Base-by-base conservation (phyloP, 2,888 invertebrate species). In the Limenitis camilla region DNA sequence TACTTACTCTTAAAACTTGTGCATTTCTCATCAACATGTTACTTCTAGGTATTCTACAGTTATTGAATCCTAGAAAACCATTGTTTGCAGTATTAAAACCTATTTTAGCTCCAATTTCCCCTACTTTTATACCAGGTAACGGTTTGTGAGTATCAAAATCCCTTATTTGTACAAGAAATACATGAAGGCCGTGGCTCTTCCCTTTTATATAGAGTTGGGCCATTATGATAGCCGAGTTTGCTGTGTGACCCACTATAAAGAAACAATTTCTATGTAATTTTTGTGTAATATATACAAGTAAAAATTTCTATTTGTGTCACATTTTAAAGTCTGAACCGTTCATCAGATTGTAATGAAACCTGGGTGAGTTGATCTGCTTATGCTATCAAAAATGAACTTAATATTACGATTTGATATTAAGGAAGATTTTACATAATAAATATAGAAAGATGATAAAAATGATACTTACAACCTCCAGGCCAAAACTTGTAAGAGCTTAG, bases 401-500 rank as follows among this genome's bases (percentile, higher is more conserved):
- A n/a, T n/a, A n/a, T n/a, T n/a, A n/a, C n/a, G n/a, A n/a, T n/a
- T n/a, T n/a, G n/a, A n/a, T n/a, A n/a, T n/a, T n/a, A n/a, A n/a
- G n/a, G n/a, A n/a, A n/a, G n/a, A n/a, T n/a, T n/a, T n/a, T n/a
- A n/a, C n/a, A n/a, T n/a, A 33, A 39, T 47, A 28, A 9, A 31
- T 10, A 36, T 32, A 9, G 1, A 19, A 45, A 7, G 6, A 31
- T 7, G 32, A 35, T 39, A n/a, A 29, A 36, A 27, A n/a, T 10
- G 6, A 32, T 53, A 91, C 94, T 91, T 85, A 96, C 96, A 89
- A 71, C 95, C 94, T 38, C 97, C 98, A 11, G 97, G 97, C 98
- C 97, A 98, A 97, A 97, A 98, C 83, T 98, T 98, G 71, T 94
- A 94, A 0, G 97, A 91, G 0, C 96, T 96, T 7, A 96, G 78